Evolutionary conservation across 1,140 invertebrate species (phyloP).

Genomic region (Whitmania pigra): DNA sequence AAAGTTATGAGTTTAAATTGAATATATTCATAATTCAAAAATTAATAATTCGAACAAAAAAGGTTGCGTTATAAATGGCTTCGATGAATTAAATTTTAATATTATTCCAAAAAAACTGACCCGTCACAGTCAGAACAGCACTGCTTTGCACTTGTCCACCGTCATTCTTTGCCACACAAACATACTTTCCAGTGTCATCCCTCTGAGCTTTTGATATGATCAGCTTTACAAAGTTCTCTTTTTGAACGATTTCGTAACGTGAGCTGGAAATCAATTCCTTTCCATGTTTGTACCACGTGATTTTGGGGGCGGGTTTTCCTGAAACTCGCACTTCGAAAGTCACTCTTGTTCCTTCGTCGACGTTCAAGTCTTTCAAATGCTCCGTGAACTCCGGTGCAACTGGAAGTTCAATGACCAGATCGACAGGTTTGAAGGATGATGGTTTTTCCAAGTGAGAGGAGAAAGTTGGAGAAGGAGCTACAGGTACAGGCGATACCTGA

Average conservation of each 20-base stretch:
- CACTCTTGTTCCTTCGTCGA: slow-evolving; percentile 25
- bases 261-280: slow-evolving; percentile 17
- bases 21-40: no score
- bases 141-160: slow-evolving; percentile 25
- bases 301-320: slow-evolving; percentile 24
- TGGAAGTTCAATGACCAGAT: slow-evolving; percentile 38
- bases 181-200: slow-evolving; percentile 50
- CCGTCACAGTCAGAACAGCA: slow-evolving; percentile 25
- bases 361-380: slow-evolving; percentile 22
- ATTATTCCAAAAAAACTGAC: slow-evolving; percentile 7
- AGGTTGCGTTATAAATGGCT: no score
- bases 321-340: slow-evolving; percentile 21
- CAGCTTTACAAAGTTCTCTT: slow-evolving; percentile 31
- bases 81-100: no score
- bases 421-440: slow-evolving; percentile 33
- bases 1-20: no score
- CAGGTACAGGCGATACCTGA: not conserved
- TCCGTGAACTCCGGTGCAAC: slow-evolving; percentile 28
- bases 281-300: slow-evolving; percentile 26
- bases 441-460: not conserved
- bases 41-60: no score
- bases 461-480: slow-evolving; percentile 10
- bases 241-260: slow-evolving; percentile 33
- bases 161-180: slow-evolving; percentile 30
- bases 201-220: slow-evolving; percentile 42